Evolutionary conservation across 92 coral and sea anemone genomes (phyloP), one percentile per base, ranked within the genome.

Genomic region (Phymanthus crucifer): DNA sequence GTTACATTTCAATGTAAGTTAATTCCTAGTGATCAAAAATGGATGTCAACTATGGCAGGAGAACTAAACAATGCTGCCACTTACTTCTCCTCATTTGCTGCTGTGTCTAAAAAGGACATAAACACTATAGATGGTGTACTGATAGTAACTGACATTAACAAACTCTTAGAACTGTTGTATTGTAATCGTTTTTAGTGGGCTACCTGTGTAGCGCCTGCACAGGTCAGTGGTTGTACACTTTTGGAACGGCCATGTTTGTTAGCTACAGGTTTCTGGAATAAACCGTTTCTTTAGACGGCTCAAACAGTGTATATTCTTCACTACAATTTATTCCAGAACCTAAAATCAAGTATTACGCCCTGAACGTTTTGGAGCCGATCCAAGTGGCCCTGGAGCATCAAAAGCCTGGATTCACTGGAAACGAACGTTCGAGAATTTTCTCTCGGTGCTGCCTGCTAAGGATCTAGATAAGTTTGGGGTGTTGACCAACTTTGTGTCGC

Each of bases 311-410:
- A n/a, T n/a, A n/a, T n/a, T n/a, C n/a, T n/a, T n/a, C n/a, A n/a
- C n/a, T n/a, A n/a, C n/a, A n/a, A n/a, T 81, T 4, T 27, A 57
- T 56, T 56, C 66, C 17, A 23, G 27, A 56, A 56, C 17, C 66
- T 4, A 56, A 19, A 73, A 81, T 86, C 78, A 81, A 86, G 90
- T 75, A 1, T 74, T 86, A 66, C 83, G 86, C 33, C 90, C 86
- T n/a, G 89, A 86, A 71, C 81, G 82, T 33, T 73, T 80, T 33
- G 82, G 75, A 50, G 76, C 85, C 19, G 86, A 86, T 57, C 86
- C 82, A 21, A 80, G 77, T 56, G 70, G 82, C 75, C 52, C 37
- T 71, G 79, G 72, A 46, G 81, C 89, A 36, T 72, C 61, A 71
- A 79, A 85, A 69, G 82, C 66, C 31, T 86, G 86, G 85, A 73